Conservation (phyloP, 2,888 invertebrate species). For the Iselma pallidipennis region DNA sequence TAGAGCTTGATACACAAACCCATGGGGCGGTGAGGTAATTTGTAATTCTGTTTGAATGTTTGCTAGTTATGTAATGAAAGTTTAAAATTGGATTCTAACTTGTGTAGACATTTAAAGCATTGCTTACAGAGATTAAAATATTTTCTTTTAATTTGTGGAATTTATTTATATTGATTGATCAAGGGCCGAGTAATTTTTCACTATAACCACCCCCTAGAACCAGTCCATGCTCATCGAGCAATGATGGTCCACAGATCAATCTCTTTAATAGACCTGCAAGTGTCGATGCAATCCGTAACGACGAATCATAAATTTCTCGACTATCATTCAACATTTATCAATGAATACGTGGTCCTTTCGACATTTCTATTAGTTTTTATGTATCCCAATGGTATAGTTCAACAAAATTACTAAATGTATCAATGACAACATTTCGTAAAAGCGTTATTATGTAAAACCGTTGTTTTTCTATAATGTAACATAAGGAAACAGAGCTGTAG, state of each 20-base stretch:
- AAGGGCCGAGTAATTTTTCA: too few relatives aligned
- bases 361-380: conserved; percentile 21
- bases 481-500: too few relatives aligned
- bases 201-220: neutral
- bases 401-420: conserved; percentile 16
- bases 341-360: conserved; percentile 2
- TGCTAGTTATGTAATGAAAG: too few relatives aligned
- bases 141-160: too few relatives aligned
- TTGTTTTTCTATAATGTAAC: too few relatives aligned
- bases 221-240: too few relatives aligned
- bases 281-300: conserved; percentile 5
- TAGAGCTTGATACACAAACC: neutral
- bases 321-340: conserved; percentile 5
- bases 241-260: neutral
- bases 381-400: conserved; percentile 15
- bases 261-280: neutral
- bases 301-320: conserved; percentile 10
- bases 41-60: neutral
- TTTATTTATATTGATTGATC: too few relatives aligned
- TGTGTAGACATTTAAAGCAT: too few relatives aligned
- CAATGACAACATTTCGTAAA: conserved; percentile 12
- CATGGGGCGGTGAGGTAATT: neutral
- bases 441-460: conserved; percentile 3
- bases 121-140: too few relatives aligned
- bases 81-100: too few relatives aligned